phyloP scores from a whole-genome alignment of 35 echinoderm and acorn worm species.

The Holothuria glaberrima region DNA sequence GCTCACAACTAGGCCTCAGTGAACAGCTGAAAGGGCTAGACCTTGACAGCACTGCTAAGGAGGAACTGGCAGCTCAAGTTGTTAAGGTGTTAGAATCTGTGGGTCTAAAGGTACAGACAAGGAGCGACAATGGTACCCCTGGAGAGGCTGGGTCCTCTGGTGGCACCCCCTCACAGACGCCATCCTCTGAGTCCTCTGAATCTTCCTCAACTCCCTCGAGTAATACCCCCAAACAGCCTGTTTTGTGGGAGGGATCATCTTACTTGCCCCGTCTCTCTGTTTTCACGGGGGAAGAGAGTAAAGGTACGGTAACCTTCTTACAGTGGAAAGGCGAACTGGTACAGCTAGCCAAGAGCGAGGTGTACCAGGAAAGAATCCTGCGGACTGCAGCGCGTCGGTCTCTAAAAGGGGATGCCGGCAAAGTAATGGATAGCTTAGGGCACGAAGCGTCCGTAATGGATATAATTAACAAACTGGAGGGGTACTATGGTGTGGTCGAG shows the following conservation, averaged over 20 bases:
- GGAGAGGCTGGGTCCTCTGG: not conserved
- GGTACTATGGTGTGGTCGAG: slow-evolving; percentile 22
- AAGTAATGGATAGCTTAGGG: not conserved
- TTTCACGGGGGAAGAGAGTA: not conserved
- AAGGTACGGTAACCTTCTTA: not conserved
- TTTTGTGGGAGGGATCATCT: not conserved
- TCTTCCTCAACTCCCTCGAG: too few species aligned
- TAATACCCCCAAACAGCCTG: not conserved
- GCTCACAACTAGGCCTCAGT: too few species aligned
- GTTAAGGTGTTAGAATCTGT: not conserved
- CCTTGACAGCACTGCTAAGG: not conserved
- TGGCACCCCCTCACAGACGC: not conserved
- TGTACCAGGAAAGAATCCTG: not conserved
- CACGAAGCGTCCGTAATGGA: not conserved
- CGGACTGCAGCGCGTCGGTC: not conserved
- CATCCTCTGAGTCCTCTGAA: not conserved
- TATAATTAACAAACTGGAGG: not conserved
- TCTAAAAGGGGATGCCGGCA: not conserved
- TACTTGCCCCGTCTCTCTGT: not conserved
- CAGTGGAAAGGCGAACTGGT: not conserved
- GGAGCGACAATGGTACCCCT: not conserved
- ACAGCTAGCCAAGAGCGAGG: not conserved
- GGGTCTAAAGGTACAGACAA: not conserved
- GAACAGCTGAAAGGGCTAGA: too few species aligned
- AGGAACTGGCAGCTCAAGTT: slow-evolving; percentile 1